Evolutionary conservation across 1,140 invertebrate genomes (phyloP).

Genomic region (Coenobita brevimanus): DNA sequence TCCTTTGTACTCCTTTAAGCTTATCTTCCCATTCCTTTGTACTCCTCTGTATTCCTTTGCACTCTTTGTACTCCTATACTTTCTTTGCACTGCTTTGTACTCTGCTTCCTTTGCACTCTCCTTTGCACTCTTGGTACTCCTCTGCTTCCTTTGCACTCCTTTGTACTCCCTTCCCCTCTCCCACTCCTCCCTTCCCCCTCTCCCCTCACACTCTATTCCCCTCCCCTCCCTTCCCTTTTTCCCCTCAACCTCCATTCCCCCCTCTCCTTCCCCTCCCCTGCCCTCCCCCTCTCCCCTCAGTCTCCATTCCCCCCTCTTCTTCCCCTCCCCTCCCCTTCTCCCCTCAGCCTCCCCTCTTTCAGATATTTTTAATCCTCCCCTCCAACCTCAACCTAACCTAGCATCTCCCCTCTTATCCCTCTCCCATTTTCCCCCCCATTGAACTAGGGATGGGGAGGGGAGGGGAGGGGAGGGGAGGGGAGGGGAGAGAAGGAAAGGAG

Average conservation of each 20-base stretch:
- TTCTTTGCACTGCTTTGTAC: background rate
- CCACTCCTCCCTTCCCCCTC: no score
- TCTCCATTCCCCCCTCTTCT: no score
- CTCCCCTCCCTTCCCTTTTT: background rate
- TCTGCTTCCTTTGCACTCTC: background rate
- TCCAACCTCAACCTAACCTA: no score
- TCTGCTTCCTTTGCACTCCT: background rate
- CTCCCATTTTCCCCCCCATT: background rate
- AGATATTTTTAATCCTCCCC: no score
- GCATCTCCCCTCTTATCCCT: background rate
- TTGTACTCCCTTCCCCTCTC: background rate
- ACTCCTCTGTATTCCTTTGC: no score
- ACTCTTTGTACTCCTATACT: no score
- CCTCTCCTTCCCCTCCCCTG: background rate
- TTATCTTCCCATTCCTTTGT: no score
- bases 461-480: no score
- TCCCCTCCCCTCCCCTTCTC: slow-evolving; percentile 4
- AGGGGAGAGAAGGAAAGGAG: background rate
- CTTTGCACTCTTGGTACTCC: background rate
- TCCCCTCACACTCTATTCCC: background rate
- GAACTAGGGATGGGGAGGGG: no score
- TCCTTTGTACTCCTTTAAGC: no score
- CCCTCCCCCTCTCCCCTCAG: background rate
- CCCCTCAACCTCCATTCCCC: no score
- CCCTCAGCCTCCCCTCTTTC: background rate